Conservation (phyloP, 2,113 vertebrate genomes). For the Semicossyphus pulcher region DNA sequence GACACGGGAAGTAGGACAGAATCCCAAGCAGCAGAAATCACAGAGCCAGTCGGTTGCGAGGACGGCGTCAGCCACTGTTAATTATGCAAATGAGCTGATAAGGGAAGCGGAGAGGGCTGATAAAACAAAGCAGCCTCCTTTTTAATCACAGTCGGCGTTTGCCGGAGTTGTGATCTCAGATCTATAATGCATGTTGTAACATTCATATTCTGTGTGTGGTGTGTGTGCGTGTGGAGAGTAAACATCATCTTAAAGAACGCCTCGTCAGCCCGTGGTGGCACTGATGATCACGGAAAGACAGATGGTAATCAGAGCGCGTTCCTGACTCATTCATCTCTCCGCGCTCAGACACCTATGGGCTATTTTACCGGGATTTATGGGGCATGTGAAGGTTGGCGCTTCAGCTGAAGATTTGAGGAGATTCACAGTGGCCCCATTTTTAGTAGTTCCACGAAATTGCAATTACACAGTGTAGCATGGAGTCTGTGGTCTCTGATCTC, state of each 20-base stretch:
- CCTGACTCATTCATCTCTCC: slow-evolving; percentile 65
- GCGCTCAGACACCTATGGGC: slow-evolving; percentile 46
- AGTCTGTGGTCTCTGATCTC: slow-evolving; percentile 61
- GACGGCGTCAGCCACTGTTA: slow-evolving; percentile 63
- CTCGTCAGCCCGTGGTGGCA: slow-evolving; percentile 54
- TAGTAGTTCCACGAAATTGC: slow-evolving; percentile 58
- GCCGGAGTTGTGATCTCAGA: slow-evolving; percentile 69
- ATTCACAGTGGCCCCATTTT: slow-evolving; percentile 61
- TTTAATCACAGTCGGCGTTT: slow-evolving; percentile 65
- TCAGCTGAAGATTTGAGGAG: slow-evolving; percentile 60
- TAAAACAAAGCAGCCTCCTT: slow-evolving; percentile 71
- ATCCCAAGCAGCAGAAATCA: slow-evolving; percentile 50
- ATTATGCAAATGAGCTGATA: slow-evolving; percentile 81
- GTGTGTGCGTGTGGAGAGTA: slow-evolving; percentile 42
- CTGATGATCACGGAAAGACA: slow-evolving; percentile 62
- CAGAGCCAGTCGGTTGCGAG: slow-evolving; percentile 39
- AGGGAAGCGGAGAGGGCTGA: slow-evolving; percentile 66
- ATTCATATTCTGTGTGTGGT: slow-evolving; percentile 41
- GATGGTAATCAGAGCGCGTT: slow-evolving; percentile 69
- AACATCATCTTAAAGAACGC: slow-evolving; percentile 59
- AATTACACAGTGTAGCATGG: slow-evolving; percentile 52
- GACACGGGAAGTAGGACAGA: slow-evolving; percentile 50
- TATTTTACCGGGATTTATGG: slow-evolving; percentile 67
- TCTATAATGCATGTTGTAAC: slow-evolving; percentile 70
- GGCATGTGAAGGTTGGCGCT: slow-evolving; percentile 58